Conservation (phyloP, 2,113 vertebrate genomes). For the Platichthys stellatus region DNA sequence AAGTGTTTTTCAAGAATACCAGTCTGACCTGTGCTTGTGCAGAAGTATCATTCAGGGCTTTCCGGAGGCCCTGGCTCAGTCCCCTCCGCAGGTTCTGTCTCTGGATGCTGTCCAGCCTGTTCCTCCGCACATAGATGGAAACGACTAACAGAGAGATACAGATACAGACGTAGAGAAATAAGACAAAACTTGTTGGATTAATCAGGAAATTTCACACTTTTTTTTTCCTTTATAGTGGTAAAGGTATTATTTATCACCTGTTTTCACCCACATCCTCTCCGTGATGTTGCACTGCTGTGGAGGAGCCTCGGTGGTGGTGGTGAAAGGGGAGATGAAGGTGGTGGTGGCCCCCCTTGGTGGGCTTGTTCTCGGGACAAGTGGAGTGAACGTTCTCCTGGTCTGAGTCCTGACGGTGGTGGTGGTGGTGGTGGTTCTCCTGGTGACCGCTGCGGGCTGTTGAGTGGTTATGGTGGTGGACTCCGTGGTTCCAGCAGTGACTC, state of each 20-base stretch:
- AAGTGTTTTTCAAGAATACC: background rate
- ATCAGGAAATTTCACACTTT: background rate
- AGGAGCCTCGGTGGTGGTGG: slow-evolving; percentile 84
- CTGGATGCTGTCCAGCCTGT: slow-evolving; percentile 85
- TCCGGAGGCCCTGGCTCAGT: slow-evolving; percentile 88
- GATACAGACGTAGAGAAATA: slow-evolving; percentile 19
- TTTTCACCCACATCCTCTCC: slow-evolving; percentile 90
- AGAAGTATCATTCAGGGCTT: slow-evolving; percentile 88
- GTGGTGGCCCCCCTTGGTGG: slow-evolving; percentile 75
- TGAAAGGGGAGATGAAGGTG: slow-evolving; percentile 75
- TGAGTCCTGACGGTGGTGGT: slow-evolving; percentile 71
- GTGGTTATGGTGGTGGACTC: slow-evolving; percentile 80
- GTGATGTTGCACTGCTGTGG: slow-evolving; percentile 91
- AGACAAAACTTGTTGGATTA: slow-evolving; percentile 23
- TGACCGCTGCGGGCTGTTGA: slow-evolving; percentile 71
- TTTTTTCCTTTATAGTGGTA: background rate
- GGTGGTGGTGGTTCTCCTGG: slow-evolving; percentile 76
- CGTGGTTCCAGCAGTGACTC: slow-evolving; percentile 68
- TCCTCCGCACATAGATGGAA: slow-evolving; percentile 88
- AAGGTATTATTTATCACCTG: slow-evolving; percentile 85
- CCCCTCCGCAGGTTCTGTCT: slow-evolving; percentile 89
- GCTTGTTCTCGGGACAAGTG: slow-evolving; percentile 80
- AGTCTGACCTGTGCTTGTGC: slow-evolving; percentile 88
- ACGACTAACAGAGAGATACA: slow-evolving; percentile 84
- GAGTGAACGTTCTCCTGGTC: slow-evolving; percentile 72